Conservation (phyloP, 2,113 vertebrate species). For the western clawed frog (Xenopus tropicalis) region UCB_Xtro_10.0 CM004450.2:65192001-65192500, state of each 20-base stretch:
- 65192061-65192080: no score
- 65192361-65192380: conserved; percentile 30
- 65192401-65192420: conserved; percentile 20
- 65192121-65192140: not conserved
- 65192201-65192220: conserved; percentile 23
- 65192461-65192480: not conserved
- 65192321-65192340: conserved; percentile 30
- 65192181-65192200: conserved; percentile 9
- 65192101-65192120: not conserved
- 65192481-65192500: no score
- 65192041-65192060: no score
- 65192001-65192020: no score
- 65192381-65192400: conserved; percentile 11
- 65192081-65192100: no score
- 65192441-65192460: not conserved
- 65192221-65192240: conserved; percentile 31
- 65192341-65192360: conserved; percentile 35
- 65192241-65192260: conserved; percentile 38
- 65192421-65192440: not conserved
- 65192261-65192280: conserved; percentile 33
- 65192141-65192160: not conserved
- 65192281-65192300: conserved; percentile 20
- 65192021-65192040: no score
- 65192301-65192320: conserved; percentile 26
- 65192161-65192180: conserved; percentile 2